These are phyloP conservation scores for Thalpophila matura DNA, from an alignment of 2,888 invertebrate genomes.

Conservation along the genomic window DNA sequence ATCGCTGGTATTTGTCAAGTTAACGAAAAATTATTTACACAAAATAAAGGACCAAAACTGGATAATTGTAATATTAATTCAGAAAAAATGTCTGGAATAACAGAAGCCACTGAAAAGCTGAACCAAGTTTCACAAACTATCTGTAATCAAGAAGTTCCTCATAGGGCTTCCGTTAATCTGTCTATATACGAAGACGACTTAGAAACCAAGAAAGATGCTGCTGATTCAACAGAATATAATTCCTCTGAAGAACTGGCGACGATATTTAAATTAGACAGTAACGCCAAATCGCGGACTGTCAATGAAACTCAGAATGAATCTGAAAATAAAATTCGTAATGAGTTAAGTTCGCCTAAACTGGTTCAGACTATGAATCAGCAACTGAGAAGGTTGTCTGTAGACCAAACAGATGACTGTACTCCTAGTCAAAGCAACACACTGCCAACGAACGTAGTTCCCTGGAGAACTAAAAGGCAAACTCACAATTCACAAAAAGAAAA, in stretches of 20 bases:
- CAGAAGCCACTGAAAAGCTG: constrained; percentile 79
- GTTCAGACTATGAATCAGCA: constrained; percentile 87
- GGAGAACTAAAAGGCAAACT: constrained; percentile 87
- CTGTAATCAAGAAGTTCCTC: constrained; percentile 69
- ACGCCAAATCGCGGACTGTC: constrained; percentile 64
- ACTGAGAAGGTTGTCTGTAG: constrained; percentile 83
- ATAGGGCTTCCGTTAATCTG: constrained; percentile 82
- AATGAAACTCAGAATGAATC: constrained; percentile 67
- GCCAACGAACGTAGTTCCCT: constrained; percentile 86
- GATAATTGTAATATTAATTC: constrained; percentile 61
- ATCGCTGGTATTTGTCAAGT: constrained; percentile 89
- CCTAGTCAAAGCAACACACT: constrained; percentile 88
- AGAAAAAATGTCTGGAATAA: constrained; percentile 73
- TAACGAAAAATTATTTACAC: constrained; percentile 84
- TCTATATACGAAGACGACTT: constrained; percentile 87
- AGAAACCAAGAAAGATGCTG: constrained; percentile 81
- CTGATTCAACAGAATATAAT: constrained; percentile 91
- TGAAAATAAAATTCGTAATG: constrained; percentile 75
- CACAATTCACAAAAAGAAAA: constrained; percentile 86
- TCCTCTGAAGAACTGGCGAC: constrained; percentile 92
- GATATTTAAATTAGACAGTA: constrained; percentile 89
- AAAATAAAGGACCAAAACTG: constrained; percentile 69
- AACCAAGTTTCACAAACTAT: constrained; percentile 75
- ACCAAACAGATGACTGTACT: constrained; percentile 78
- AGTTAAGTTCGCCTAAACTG: constrained; percentile 87